phyloP scores from a whole-genome alignment of 2,797 vertebrate genomes.

The Protosalanx chinensis region DNA sequence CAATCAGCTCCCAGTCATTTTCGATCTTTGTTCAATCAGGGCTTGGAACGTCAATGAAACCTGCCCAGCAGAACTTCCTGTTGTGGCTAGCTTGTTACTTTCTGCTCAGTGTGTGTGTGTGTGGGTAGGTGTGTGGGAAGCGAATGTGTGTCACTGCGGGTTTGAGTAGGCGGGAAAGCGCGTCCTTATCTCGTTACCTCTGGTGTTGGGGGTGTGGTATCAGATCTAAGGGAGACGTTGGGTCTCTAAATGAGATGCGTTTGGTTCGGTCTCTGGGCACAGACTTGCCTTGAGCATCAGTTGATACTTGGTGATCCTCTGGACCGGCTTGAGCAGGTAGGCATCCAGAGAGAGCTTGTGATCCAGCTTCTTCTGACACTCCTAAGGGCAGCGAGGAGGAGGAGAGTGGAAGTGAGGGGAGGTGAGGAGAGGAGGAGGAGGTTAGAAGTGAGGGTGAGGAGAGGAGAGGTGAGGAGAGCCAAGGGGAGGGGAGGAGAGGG shows the following conservation, averaged over 20 bases:
- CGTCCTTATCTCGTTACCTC: no score
- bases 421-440: background rate
- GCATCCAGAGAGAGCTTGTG: constrained; percentile 92
- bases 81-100: no score
- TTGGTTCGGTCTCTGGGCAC: background rate
- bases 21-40: no score
- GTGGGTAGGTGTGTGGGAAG: no score
- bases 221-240: no score
- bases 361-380: constrained; percentile 92
- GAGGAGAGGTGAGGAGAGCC: background rate
- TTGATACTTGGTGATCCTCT: constrained; percentile 94
- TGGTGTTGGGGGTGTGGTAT: no score
- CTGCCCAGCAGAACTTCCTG: background rate
- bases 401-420: background rate
- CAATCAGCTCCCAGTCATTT: no score
- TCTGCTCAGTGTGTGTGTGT: no score
- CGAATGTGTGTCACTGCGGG: no score
- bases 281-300: constrained; percentile 83
- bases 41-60: background rate
- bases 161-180: no score
- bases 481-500: background rate
- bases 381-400: constrained; percentile 67
- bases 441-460: background rate
- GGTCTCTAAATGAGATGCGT: no score
- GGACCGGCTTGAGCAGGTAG: constrained; percentile 90